Evolutionary conservation across 2,888 invertebrate species (phyloP).

Genomic region (Limnephilus rhombicus): DNA sequence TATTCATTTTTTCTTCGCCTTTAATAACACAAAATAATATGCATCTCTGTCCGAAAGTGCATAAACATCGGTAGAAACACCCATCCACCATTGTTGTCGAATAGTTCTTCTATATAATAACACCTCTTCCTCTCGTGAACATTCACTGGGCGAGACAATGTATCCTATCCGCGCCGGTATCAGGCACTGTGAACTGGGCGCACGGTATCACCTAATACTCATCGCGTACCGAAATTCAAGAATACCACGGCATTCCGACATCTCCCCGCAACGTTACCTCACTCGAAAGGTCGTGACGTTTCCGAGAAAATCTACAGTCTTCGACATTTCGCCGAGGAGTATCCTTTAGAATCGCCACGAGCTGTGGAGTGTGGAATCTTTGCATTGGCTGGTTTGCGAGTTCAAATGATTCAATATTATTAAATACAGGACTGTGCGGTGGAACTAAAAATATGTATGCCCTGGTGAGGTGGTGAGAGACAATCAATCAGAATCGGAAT

Average conservation of each 20-base stretch:
- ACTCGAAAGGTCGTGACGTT: conserved; percentile 28
- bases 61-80: background rate
- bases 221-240: conserved; percentile 26
- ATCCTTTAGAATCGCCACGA: conserved; percentile 30
- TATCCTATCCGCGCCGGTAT: background rate
- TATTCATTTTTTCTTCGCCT: background rate
- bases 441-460: too few relatives aligned
- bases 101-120: background rate
- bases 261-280: conserved; percentile 23
- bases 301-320: background rate
- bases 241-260: background rate
- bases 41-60: background rate
- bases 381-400: background rate
- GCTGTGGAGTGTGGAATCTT: background rate
- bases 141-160: background rate
- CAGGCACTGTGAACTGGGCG: background rate
- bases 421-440: too few relatives aligned
- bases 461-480: too few relatives aligned
- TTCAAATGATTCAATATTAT: background rate
- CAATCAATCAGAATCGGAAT: too few relatives aligned
- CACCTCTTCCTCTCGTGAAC: background rate
- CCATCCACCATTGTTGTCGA: background rate
- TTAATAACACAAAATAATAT: background rate
- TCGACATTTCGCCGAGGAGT: conserved; percentile 16
- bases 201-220: background rate